Conservation (phyloP, 1,140 invertebrate genomes). For the Apocrypta bakeri region DNA sequence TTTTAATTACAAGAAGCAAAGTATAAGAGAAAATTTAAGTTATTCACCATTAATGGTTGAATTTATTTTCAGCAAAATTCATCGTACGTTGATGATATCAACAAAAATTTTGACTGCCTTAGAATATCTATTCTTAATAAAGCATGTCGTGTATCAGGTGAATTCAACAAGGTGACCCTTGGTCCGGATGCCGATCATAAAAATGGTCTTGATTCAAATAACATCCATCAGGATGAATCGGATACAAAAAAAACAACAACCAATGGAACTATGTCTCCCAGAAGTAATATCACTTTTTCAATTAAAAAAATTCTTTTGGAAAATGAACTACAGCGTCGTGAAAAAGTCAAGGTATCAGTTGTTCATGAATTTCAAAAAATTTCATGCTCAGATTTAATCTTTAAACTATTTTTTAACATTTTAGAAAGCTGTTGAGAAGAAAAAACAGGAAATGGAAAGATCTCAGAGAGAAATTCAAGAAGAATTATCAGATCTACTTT, state of each 20-base stretch:
- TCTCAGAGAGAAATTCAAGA: conserved; percentile 63
- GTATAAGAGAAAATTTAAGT: too few species aligned
- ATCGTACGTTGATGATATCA: conserved; percentile 12
- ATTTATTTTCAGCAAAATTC: conserved; percentile 17
- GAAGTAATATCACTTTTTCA: conserved; percentile 65
- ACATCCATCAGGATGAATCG: conserved; percentile 47
- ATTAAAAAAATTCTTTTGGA: conserved; percentile 66
- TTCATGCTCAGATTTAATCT: too few species aligned
- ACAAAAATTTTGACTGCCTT: conserved; percentile 64
- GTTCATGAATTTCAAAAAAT: background rate
- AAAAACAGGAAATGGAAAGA: conserved; percentile 67
- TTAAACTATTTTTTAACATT: background rate
- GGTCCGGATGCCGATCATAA: conserved; percentile 62
- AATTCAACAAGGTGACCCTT: conserved; percentile 64
- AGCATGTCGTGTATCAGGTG: conserved; percentile 60
- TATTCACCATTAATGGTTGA: background rate
- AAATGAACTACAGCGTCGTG: conserved; percentile 64
- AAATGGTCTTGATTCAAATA: conserved; percentile 59
- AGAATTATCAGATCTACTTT: conserved; percentile 62
- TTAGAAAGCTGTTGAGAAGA: conserved; percentile 61
- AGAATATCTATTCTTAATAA: conserved; percentile 71
- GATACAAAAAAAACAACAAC: conserved; percentile 53
- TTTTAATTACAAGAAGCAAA: too few species aligned
- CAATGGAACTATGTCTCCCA: conserved; percentile 41
- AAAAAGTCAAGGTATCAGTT: conserved; percentile 64